Conservation (phyloP, 2,888 invertebrate species). For the Eupithecia subfuscata region DNA sequence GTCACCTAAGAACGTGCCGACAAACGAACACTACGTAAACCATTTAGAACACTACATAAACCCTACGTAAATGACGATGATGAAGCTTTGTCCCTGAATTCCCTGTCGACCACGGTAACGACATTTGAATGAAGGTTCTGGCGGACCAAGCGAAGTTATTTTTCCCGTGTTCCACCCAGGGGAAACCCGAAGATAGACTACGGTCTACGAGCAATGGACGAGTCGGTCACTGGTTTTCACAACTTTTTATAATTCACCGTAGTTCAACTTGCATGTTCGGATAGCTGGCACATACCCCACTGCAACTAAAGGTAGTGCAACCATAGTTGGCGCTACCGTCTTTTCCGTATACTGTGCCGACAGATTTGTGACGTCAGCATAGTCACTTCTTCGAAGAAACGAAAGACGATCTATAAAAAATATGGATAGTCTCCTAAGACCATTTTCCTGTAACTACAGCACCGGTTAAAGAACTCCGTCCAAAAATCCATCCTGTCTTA, state of each 20-base stretch:
- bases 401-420: neutral
- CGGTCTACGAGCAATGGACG: neutral
- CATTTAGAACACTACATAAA: neutral
- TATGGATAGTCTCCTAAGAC: too few relatives aligned
- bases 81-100: neutral
- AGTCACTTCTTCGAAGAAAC: neutral
- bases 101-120: neutral
- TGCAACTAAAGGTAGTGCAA: neutral
- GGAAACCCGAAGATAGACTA: neutral
- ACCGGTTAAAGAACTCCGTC: too few relatives aligned
- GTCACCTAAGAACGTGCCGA: neutral
- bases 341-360: neutral
- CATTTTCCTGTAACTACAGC: too few relatives aligned
- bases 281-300: neutral
- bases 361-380: neutral
- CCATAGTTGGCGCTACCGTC: neutral
- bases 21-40: neutral
- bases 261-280: neutral
- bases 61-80: neutral
- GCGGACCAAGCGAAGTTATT: neutral
- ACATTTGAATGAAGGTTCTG: neutral
- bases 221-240: neutral
- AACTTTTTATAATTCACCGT: neutral
- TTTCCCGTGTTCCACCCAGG: neutral
- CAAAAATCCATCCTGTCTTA: too few relatives aligned